Percentiles rank a stretch among this genome's conserved stretches.
phyloP scores from a whole-genome alignment of 2,797 vertebrate species.

The Acanthis flammea region DNA sequence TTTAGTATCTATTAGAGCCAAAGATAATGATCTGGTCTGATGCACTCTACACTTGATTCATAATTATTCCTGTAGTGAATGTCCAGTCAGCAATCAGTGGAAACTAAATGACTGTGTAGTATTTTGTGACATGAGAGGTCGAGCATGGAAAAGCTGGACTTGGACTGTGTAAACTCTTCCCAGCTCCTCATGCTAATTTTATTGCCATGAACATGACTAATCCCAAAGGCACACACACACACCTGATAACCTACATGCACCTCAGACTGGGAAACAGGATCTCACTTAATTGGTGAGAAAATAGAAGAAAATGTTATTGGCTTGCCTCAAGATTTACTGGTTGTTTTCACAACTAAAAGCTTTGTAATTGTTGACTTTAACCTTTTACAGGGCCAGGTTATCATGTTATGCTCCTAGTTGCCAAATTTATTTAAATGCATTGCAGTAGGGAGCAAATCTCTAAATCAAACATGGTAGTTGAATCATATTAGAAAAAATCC shows the following conservation, averaged over 20 bases:
- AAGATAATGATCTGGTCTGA: background rate
- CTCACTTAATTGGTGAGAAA: slow-evolving; percentile 80
- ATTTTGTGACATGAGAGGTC: background rate
- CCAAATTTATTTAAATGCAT: slow-evolving; percentile 53
- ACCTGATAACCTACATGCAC: slow-evolving; percentile 39
- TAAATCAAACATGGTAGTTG: slow-evolving; percentile 38
- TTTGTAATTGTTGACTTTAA: slow-evolving; percentile 80
- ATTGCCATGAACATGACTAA: slow-evolving; percentile 37
- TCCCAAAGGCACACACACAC: slow-evolving; percentile 51
- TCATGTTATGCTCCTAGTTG: slow-evolving; percentile 5
- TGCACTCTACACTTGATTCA: background rate
- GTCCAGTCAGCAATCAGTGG: background rate
- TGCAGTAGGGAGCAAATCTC: slow-evolving; percentile 56
- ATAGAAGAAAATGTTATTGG: slow-evolving; percentile 71
- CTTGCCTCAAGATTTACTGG: slow-evolving; percentile 69
- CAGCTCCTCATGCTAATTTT: background rate
- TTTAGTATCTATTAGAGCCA: background rate
- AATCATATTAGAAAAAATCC: slow-evolving; percentile 31
- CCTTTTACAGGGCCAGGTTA: slow-evolving; percentile 37
- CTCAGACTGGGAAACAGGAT: slow-evolving; percentile 67
- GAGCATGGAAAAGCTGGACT: background rate
- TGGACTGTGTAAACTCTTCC: background rate
- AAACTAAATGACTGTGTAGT: background rate
- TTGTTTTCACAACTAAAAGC: slow-evolving; percentile 79
- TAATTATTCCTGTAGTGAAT: background rate